Evolutionary conservation across 2,113 vertebrate species (phyloP).

Genomic region (Muntiacus reevesi): DNA sequence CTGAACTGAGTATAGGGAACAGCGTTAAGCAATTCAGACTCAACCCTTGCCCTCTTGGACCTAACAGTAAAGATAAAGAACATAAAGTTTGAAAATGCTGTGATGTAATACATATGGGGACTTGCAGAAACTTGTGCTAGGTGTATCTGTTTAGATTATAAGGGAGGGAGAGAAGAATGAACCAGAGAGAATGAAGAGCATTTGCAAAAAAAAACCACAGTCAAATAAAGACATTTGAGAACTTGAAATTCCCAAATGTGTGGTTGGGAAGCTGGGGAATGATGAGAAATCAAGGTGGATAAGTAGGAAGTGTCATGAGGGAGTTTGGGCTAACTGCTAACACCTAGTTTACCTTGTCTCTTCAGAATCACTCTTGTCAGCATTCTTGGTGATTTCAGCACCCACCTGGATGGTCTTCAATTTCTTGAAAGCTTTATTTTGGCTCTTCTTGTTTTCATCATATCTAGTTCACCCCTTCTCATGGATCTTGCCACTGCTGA

Average conservation of each 20-base stretch:
- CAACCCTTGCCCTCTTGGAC: background rate
- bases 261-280: background rate
- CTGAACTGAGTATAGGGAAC: background rate
- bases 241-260: background rate
- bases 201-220: background rate
- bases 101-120: background rate
- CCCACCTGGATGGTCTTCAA: background rate
- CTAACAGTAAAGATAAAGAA: background rate
- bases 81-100: background rate
- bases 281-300: background rate
- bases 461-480: background rate
- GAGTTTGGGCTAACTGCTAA: background rate
- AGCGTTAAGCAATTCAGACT: background rate
- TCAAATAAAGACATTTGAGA: background rate
- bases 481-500: background rate
- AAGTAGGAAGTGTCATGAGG: background rate
- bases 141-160: background rate
- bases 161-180: background rate
- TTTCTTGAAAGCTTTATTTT: background rate
- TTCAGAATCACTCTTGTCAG: background rate
- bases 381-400: background rate
- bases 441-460: background rate
- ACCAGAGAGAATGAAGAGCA: background rate
- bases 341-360: background rate
- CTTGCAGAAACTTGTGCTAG: background rate